Percentiles rank a stretch among this genome's conserved stretches.
Conservation (phyloP, 1,140 invertebrate species). For the Sitodiplosis mosellana region DNA sequence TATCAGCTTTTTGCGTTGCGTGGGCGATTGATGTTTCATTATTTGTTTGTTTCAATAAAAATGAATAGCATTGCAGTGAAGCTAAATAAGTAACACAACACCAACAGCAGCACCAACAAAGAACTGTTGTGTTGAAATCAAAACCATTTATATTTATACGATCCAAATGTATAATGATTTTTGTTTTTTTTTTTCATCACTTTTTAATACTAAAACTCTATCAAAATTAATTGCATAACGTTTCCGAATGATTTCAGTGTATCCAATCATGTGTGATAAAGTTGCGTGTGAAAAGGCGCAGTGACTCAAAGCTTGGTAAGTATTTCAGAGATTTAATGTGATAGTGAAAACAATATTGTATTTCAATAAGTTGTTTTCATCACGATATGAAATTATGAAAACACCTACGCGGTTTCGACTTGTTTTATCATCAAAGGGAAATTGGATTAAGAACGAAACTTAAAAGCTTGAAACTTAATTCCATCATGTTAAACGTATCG, state of each 20-base stretch:
- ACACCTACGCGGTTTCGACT: too few relatives aligned
- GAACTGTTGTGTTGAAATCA: background rate
- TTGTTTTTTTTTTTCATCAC: slow-evolving; percentile 1
- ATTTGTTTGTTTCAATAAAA: background rate
- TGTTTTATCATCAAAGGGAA: too few relatives aligned
- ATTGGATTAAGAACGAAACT: too few relatives aligned
- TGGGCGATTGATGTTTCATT: too few relatives aligned
- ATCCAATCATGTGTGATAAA: slow-evolving; percentile 88
- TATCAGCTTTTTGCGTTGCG: too few relatives aligned
- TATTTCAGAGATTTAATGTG: too few relatives aligned
- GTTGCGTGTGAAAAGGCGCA: slow-evolving; percentile 71
- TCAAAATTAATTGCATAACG: slow-evolving; percentile 1
- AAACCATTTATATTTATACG: slow-evolving; percentile 2
- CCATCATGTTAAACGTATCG: too few relatives aligned
- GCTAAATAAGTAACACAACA: background rate
- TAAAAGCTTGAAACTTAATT: too few relatives aligned
- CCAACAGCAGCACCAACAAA: background rate
- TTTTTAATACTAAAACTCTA: slow-evolving; percentile 1
- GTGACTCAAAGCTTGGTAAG: slow-evolving; percentile 72
- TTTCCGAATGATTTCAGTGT: slow-evolving; percentile 52
- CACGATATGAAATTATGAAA: too few relatives aligned
- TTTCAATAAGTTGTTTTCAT: too few relatives aligned
- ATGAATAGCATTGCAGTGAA: background rate
- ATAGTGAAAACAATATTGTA: too few relatives aligned
- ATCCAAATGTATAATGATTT: too few relatives aligned